Base-by-base conservation (phyloP, 2,113 vertebrate species). In the Corythornis madagascariensis region DNA sequence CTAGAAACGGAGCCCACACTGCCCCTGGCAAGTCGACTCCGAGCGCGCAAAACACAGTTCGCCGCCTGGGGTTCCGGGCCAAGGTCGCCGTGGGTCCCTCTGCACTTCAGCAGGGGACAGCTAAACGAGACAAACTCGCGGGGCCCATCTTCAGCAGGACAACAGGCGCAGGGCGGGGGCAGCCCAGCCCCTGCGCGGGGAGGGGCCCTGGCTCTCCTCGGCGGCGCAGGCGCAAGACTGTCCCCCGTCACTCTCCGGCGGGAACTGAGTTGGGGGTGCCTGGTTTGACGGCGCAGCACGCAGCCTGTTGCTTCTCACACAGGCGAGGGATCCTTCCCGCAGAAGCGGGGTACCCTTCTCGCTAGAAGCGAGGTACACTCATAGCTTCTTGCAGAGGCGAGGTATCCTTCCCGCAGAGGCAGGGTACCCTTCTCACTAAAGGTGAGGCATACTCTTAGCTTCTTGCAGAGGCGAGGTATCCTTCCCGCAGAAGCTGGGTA, bases 21-120 rank as follows among this genome's bases (percentile, higher is more conserved):
- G 9, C 38, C 38, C 0, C 16, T 0, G 16, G 16, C 6, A 20
- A 7, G 0, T 11, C 33, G 2, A 1, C 4, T 26, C 6, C 10
- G 2, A 13, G 3, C 5, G 2, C 16, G 1, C 6, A 2, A 11
- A 8, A 16, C 0, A 3, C 7, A 9, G 8, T 22, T 48, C 10
- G 1, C 9, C 3, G 7, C 5, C 4, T 0, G 14, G 16, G 2
- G 8, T 38, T 8, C 14, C 11, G 6, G 9, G 3, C 28, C 1
- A 11, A 25, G 4, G 10, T 12, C 7, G 5, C n/a, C 12, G 4
- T 5, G 2, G 13, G 4, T 8, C 12, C 9, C 29, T 16, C 0
- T 2, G 6, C 1, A 12, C 15, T 29, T 53, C 0, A 19, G 28
- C 16, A 31, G 28, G 29, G 29, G 29, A 16, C 16, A 17, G 9